phyloP scores from a whole-genome alignment of 1,140 invertebrate species.

The Drosophila oshimai region DNA sequence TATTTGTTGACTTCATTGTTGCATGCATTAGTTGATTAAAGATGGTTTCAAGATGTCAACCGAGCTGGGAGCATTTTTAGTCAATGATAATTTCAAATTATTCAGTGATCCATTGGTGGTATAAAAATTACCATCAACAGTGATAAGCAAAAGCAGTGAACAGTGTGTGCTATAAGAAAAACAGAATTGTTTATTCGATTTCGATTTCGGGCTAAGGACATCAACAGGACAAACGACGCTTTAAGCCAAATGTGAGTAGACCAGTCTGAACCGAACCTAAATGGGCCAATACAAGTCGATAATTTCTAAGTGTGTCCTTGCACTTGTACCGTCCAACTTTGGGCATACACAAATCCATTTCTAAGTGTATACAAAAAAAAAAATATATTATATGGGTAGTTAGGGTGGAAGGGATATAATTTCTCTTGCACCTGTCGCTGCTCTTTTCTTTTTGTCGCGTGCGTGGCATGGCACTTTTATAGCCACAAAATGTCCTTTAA shows the following conservation, averaged over 20 bases:
- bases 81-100: constrained; percentile 8
- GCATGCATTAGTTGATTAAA: constrained; percentile 45
- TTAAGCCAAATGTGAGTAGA: constrained; percentile 22
- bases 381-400: constrained; percentile 1
- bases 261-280: neutral
- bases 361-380: constrained; percentile 8
- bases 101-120: neutral
- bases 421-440: constrained; percentile 62
- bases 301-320: constrained; percentile 36
- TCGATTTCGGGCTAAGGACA: neutral
- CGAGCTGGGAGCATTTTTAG: neutral
- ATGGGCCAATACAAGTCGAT: constrained; percentile 12
- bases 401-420: constrained; percentile 9
- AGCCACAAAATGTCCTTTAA: constrained; percentile 74
- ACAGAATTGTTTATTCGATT: neutral
- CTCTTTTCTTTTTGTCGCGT: constrained; percentile 60
- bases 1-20: constrained; percentile 17
- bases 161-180: neutral
- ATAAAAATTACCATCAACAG: neutral
- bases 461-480: constrained; percentile 71
- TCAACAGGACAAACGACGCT: neutral
- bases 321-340: constrained; percentile 32
- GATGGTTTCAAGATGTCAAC: constrained; percentile 17
- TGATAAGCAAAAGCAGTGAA: neutral
- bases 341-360: constrained; percentile 11